Base-by-base conservation (phyloP, 1,140 invertebrate species). In the Bombus pyrosoma region DNA sequence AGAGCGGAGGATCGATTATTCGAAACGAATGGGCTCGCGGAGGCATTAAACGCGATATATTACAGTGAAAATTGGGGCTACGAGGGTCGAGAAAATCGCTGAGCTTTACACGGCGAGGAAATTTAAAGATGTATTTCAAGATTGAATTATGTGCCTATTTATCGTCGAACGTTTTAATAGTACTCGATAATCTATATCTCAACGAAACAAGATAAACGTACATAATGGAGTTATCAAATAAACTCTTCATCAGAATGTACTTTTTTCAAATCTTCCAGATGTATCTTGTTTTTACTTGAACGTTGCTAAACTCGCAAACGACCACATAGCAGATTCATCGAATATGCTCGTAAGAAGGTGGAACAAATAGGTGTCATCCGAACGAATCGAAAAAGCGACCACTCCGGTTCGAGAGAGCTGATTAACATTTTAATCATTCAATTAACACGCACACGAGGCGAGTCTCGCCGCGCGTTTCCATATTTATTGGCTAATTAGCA, bases 341-440 rank as follows among this genome's bases (percentile, higher is more conserved):
- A 43, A 22, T 10, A 8, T 2, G 41, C n/a, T 47, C 28, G 71
- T 22, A 73, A 32, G 9, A 73, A n/a, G 28, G 13, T 9, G 71
- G 4, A 72, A 43, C 39, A 43, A 72, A 43, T 43, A 22, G 69
- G 5, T 2, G 5, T 69, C 34, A 22, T 39, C 37, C 25, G 39
- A 25, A 37, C 34, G 34, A 39, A 37, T 4, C 32, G 34, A 77
- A 77, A 77, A 53, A 53, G 47, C 47, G 47, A 53, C 47, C 6
- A 53, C 47, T 53, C 47, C 47, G 47, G 47, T 53, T 53, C 41
- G 22, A 28, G 18, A 8, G 22, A 4, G 43, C 1, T 34, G 37
- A 71, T 81, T 59, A 82, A 64, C 22, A 82, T 75, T 82, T 75
- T n/a, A n/a, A 75, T 64, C 69, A 34, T 34, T 43, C 57, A 64